Conservation (phyloP, 2,888 invertebrate genomes). For the Aleiodes alternator region DNA sequence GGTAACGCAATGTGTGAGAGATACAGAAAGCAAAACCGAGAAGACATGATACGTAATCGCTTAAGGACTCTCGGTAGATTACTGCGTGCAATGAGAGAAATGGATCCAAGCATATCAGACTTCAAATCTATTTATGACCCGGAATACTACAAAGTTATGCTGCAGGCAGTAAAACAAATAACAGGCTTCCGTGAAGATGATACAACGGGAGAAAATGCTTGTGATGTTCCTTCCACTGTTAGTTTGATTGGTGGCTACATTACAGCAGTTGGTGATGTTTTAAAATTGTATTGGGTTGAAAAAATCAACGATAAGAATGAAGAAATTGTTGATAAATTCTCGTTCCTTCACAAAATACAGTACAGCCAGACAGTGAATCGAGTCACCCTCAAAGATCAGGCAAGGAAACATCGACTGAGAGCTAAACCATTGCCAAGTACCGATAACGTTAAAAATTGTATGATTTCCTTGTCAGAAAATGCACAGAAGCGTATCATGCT, state of each 20-base stretch:
- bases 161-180: slow-evolving; percentile 31
- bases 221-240: slow-evolving; percentile 28
- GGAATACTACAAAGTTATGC: slow-evolving; percentile 34
- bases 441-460: slow-evolving; percentile 39
- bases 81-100: slow-evolving; percentile 3
- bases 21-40: slow-evolving; percentile 41
- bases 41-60: slow-evolving; percentile 47
- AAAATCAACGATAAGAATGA: slow-evolving; percentile 18
- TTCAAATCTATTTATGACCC: slow-evolving; percentile 42
- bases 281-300: slow-evolving; percentile 39
- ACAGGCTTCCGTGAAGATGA: slow-evolving; percentile 33
- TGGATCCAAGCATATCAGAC: slow-evolving; percentile 36
- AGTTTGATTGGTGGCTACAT: slow-evolving; percentile 28
- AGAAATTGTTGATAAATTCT: slow-evolving; percentile 50
- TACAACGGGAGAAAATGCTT: too few species aligned
- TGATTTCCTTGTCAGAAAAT: neutral
- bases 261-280: slow-evolving; percentile 30
- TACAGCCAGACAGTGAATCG: slow-evolving; percentile 48
- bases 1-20: slow-evolving; percentile 50
- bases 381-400: slow-evolving; percentile 43
- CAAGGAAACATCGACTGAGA: slow-evolving; percentile 1
- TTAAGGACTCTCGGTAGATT: slow-evolving; percentile 42
- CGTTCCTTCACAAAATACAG: slow-evolving; percentile 50
- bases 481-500: neutral
- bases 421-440: slow-evolving; percentile 39